These are phyloP conservation scores for Acropora tenuis DNA, from an alignment of 64 coral and sea anemone species.

Conservation along the genomic window DNA sequence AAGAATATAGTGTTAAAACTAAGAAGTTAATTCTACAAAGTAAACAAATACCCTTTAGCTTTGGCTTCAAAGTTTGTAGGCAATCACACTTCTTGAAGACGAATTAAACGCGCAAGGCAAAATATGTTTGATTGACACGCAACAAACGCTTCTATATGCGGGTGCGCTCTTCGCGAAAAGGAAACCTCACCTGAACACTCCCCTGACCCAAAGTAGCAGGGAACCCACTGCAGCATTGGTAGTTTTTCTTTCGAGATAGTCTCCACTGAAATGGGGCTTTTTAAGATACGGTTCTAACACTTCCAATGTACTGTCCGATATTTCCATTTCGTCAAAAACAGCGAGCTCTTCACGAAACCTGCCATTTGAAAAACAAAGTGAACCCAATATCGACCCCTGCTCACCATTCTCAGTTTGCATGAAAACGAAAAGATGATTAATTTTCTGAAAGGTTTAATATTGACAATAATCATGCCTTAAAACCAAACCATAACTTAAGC, in stretches of 20 bases:
- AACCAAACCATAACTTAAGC: no score
- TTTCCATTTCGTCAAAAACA: conserved; percentile 87
- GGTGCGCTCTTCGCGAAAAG: not conserved
- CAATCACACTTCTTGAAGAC: no score
- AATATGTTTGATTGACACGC: not conserved
- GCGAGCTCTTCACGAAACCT: conserved; percentile 93
- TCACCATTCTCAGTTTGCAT: not conserved
- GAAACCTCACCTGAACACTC: not conserved
- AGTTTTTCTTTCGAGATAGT: conserved; percentile 83
- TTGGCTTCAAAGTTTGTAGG: no score
- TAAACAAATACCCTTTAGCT: no score
- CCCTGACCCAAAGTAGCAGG: conserved; percentile 86
- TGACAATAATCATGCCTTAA: no score
- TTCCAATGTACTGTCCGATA: conserved; percentile 84
- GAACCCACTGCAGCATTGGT: conserved; percentile 91
- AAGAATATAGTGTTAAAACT: no score
- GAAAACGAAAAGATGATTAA: no score
- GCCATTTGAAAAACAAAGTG: not conserved
- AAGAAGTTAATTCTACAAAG: no score
- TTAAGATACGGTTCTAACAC: conserved; percentile 91
- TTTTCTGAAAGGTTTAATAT: no score
- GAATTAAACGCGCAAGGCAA: not conserved
- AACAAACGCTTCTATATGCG: not conserved
- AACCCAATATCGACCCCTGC: no score
- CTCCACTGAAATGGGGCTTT: conserved; percentile 90